Conservation (phyloP, 2,113 vertebrate species). For the Propithecus coquereli region DNA sequence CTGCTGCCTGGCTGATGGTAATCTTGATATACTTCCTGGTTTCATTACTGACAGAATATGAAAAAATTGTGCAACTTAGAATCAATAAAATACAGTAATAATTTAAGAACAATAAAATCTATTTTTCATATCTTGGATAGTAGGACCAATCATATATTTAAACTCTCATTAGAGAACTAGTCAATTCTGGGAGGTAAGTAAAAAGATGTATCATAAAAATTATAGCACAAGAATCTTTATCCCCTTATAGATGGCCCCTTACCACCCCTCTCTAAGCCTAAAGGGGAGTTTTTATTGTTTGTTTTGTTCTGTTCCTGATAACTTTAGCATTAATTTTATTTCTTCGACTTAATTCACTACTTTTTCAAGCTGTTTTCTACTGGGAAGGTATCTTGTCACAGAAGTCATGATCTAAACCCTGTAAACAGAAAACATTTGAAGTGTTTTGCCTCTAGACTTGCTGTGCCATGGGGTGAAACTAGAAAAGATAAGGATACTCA, state of each 20-base stretch:
- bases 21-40: neutral
- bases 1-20: too few relatives aligned
- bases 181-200: neutral
- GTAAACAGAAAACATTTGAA: neutral
- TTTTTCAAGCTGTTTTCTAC: neutral
- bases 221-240: neutral
- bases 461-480: neutral
- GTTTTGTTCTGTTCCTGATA: slow-evolving; percentile 10
- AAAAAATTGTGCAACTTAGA: neutral
- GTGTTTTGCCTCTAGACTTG: neutral
- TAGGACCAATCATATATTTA: neutral
- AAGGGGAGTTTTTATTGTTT: neutral
- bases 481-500: neutral
- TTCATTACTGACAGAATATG: slow-evolving; percentile 11
- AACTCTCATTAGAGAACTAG: neutral
- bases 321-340: slow-evolving; percentile 30
- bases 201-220: neutral
- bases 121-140: neutral
- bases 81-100: neutral
- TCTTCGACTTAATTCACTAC: neutral
- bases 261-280: neutral
- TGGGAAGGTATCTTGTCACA: neutral
- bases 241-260: neutral
- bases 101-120: neutral
- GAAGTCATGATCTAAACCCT: neutral